Percentiles rank a stretch among this genome's conserved stretches.
Evolutionary conservation across 2,888 invertebrate genomes (phyloP).

Genomic region (Trachelus troglodyta): DNA sequence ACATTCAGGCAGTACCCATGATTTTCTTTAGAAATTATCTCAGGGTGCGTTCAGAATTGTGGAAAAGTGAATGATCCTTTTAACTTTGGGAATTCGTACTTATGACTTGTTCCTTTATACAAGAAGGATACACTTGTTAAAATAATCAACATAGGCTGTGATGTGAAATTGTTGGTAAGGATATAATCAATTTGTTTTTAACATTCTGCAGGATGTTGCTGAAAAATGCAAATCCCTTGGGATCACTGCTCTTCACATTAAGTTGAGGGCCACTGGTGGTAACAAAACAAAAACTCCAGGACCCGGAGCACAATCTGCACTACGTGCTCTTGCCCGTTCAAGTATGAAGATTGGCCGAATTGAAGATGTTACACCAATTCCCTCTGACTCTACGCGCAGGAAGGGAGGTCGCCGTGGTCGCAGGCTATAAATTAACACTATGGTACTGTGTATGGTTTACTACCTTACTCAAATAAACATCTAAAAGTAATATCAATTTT

Average conservation of each 20-base stretch:
- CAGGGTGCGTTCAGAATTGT: constrained; percentile 53
- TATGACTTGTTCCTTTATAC: background rate
- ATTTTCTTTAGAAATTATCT: constrained; percentile 31
- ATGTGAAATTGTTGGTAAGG: constrained; percentile 18
- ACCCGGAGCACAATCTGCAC: constrained; percentile 98
- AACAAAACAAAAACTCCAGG: constrained; percentile 99
- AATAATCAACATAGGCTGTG: background rate
- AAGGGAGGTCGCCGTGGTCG: constrained; percentile 99
- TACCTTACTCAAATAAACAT: constrained; percentile 49
- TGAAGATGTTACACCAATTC: constrained; percentile 99
- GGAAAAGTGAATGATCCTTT: constrained; percentile 47
- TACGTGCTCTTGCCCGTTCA: constrained; percentile 97
- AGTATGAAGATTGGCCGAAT: constrained; percentile 99
- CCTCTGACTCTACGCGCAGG: constrained; percentile 98
- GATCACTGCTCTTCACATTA: constrained; percentile 98
- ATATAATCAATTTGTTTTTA: background rate
- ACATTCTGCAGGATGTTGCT: constrained; percentile 86
- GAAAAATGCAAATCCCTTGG: constrained; percentile 98
- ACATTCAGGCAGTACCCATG: constrained; percentile 54
- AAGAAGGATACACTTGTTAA: background rate
- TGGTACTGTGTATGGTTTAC: constrained; percentile 32
- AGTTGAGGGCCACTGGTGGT: constrained; percentile 97
- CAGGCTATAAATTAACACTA: constrained; percentile 82
- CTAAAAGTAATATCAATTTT: constrained; percentile 25
- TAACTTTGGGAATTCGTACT: constrained; percentile 17